Conservation (phyloP, 2,888 invertebrate genomes). For the Leptinotarsa tumamoca region DNA sequence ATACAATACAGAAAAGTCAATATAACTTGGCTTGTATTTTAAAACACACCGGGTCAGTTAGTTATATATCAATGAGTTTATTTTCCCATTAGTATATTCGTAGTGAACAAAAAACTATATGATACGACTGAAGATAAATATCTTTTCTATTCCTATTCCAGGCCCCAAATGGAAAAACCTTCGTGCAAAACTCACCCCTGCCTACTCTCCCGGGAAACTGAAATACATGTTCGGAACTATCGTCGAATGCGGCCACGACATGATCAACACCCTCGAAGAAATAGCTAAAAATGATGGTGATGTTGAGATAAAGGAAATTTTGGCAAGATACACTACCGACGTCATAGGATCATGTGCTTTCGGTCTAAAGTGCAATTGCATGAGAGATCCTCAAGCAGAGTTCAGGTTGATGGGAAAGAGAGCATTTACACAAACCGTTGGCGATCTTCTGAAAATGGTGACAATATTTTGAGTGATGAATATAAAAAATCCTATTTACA, state of each 20-base stretch:
- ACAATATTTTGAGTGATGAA: neutral
- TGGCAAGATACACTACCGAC: conserved; percentile 73
- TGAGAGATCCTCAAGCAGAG: conserved; percentile 70
- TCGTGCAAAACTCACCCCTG: conserved; percentile 74
- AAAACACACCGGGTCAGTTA: no score
- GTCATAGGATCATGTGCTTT: conserved; percentile 74
- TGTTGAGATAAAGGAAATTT: conserved; percentile 68
- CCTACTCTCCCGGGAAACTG: conserved; percentile 76
- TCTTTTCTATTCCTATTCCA: conserved; percentile 17
- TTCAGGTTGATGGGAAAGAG: conserved; percentile 65
- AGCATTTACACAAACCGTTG: conserved; percentile 61
- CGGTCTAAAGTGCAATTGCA: conserved; percentile 73
- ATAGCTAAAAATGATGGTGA: conserved; percentile 49
- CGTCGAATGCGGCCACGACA: conserved; percentile 70
- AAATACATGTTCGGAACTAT: conserved; percentile 75
- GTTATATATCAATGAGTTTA: no score
- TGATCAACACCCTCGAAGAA: conserved; percentile 66
- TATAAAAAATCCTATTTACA: no score
- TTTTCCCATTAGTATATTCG: no score
- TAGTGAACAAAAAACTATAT: no score
- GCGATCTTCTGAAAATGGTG: conserved; percentile 60
- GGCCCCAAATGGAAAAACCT: conserved; percentile 75
- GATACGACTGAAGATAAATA: no score
- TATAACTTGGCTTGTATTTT: no score
- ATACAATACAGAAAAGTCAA: no score